These are phyloP conservation scores for Enteromius treurensis DNA, from an alignment of 2,797 vertebrate genomes.

Conservation along the genomic window DNA sequence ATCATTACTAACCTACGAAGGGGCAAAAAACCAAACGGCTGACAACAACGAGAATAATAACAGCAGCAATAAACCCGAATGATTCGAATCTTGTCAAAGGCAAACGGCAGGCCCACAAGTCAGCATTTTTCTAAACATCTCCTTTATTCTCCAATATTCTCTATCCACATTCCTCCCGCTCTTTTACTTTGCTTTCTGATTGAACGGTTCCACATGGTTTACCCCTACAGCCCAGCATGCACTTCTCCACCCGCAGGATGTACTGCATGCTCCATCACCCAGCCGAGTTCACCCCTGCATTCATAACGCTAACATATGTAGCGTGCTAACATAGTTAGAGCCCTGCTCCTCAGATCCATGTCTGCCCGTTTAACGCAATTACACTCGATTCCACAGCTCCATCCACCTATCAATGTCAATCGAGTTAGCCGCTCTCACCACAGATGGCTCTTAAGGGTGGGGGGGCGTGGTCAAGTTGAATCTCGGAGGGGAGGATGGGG, in stretches of 20 bases:
- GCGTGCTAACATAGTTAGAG: conserved; percentile 68
- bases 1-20: not conserved
- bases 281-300: conserved; percentile 54
- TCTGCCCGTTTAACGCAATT: conserved; percentile 72
- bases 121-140: not conserved
- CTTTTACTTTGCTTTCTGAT: conserved; percentile 15
- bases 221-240: conserved; percentile 25
- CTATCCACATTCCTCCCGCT: not conserved
- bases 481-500: not conserved
- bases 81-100: not conserved
- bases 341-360: conserved; percentile 64
- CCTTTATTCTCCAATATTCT: not conserved
- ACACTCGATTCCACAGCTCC: conserved; percentile 67
- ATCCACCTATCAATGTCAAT: conserved; percentile 77
- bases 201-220: conserved; percentile 48
- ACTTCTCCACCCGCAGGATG: conserved; percentile 18
- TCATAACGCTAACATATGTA: conserved; percentile 70
- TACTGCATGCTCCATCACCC: conserved; percentile 33
- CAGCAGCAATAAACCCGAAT: not conserved
- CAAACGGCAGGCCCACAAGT: not conserved
- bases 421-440: conserved; percentile 63
- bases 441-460: conserved; percentile 48
- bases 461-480: conserved; percentile 23
- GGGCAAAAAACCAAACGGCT: not conserved
- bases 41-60: not conserved